Base-by-base conservation (phyloP, 2,888 invertebrate genomes). In the Tetragonula carbonaria region DNA sequence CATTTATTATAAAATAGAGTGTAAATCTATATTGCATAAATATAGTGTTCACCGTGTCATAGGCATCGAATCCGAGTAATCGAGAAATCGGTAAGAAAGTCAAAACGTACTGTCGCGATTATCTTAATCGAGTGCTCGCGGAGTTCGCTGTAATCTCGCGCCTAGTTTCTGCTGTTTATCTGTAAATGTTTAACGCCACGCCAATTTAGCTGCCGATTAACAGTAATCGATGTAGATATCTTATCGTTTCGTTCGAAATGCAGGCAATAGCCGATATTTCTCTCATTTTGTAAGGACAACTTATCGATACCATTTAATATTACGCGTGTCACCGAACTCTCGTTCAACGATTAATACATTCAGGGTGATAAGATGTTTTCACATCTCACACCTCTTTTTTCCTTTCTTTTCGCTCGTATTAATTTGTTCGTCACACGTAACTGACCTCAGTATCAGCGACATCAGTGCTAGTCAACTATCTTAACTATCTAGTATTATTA, bases 121-220 rank as follows among this genome's bases (percentile, higher is more conserved):
- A 79, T 79, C 78, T 76, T 70, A 80, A 76, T 51, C 57, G 18
- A 71, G 74, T 45, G 70, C 55, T 63, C 62, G 68, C 66, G 74
- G 53, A 45, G 51, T 66, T 51, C 33, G 80, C 72, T 80, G 75
- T 72, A 80, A 82, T 82, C 82, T 80, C 75, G 65, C 72, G 63
- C 33, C 13, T 33, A 51, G 75, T 23, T 6, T 45, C 45, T 72
- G 63, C 72, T 45, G 72, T 80, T 82, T 80, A 82, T 80, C 75
- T 72, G 62, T 79, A 82, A 86, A 63, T 74, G 53, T 51, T 80
- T 86, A 62, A 82, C 63, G 67, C 55, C 23, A 45, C 74, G 57
- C 62, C 74, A 74, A 83, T 83, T 82, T 86, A 86, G 68, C 75
- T 83, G 83, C 79, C 73, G 65, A 50, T 16, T 65, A 75, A 80